These are phyloP conservation scores for Ophthalmolycus amberensis DNA, from an alignment of 2,113 vertebrate species.

Conservation along the genomic window DNA sequence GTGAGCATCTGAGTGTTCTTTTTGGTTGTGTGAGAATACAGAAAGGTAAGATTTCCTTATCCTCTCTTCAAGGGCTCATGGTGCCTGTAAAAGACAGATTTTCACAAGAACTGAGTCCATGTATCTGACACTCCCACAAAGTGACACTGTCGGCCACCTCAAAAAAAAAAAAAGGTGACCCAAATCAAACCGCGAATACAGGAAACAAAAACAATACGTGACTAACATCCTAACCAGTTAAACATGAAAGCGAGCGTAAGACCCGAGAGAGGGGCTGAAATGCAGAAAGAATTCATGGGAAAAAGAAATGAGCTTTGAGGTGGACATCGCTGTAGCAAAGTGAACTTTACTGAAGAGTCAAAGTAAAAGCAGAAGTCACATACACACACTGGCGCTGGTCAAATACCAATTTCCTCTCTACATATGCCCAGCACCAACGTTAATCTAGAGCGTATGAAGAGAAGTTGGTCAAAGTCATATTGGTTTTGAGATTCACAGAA, in stretches of 20 bases:
- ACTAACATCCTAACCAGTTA: constrained; percentile 61
- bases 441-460: constrained; percentile 64
- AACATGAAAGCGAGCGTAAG: constrained; percentile 49
- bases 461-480: constrained; percentile 62
- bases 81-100: constrained; percentile 33
- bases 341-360: constrained; percentile 54
- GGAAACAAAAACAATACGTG: constrained; percentile 68
- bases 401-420: constrained; percentile 70
- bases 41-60: constrained; percentile 32
- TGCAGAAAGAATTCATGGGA: constrained; percentile 32
- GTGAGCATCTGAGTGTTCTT: not conserved
- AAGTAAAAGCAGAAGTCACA: constrained; percentile 45
- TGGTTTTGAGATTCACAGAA: constrained; percentile 61
- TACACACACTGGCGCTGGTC: constrained; percentile 28
- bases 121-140: constrained; percentile 5
- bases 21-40: constrained; percentile 7
- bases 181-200: constrained; percentile 54
- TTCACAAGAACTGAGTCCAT: constrained; percentile 24
- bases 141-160: constrained; percentile 43
- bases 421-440: constrained; percentile 53
- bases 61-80: constrained; percentile 49
- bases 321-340: constrained; percentile 33
- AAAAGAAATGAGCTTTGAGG: constrained; percentile 41
- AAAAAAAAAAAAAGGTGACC: constrained; percentile 36
- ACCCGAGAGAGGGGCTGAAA: constrained; percentile 31